Evolutionary conservation across 1,140 invertebrate genomes (phyloP).

Genomic region (Atta cephalotes): DNA sequence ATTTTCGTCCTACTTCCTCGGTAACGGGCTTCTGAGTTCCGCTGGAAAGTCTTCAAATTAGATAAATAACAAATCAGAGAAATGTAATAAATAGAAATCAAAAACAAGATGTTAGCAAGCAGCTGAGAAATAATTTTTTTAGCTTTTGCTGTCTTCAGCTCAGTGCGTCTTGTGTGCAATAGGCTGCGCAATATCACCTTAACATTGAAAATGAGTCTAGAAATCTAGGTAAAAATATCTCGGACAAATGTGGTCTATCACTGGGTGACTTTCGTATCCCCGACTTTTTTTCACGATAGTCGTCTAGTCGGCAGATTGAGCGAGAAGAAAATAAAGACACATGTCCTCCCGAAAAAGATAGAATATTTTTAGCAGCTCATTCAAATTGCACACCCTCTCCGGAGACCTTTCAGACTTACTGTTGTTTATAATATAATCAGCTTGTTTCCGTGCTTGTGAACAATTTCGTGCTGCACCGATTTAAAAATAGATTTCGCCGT

Average conservation of each 20-base stretch:
- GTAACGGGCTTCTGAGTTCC: slow-evolving; percentile 4
- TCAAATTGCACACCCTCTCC: slow-evolving; percentile 37
- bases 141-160: not conserved
- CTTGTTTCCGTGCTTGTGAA: not conserved
- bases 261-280: not conserved
- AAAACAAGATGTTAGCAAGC: not conserved
- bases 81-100: slow-evolving; percentile 14
- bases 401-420: not conserved
- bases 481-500: not conserved
- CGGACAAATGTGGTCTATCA: not conserved
- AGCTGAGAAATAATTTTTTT: not conserved
- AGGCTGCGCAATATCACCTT: slow-evolving; percentile 1
- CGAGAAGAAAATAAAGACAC: slow-evolving; percentile 27
- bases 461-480: not conserved
- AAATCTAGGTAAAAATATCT: slow-evolving; percentile 45
- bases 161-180: not conserved
- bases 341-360: slow-evolving; percentile 15
- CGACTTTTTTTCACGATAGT: slow-evolving; percentile 1
- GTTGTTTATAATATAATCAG: slow-evolving; percentile 25
- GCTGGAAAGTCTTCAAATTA: slow-evolving; percentile 28
- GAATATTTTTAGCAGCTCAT: slow-evolving; percentile 52
- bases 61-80: not conserved
- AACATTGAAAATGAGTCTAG: slow-evolving; percentile 42
- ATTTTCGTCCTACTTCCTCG: slow-evolving; percentile 51
- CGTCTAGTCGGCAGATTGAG: not conserved